These are phyloP conservation scores for Perithous albicinctus DNA, from an alignment of 2,888 invertebrate species.

Conservation along the genomic window DNA sequence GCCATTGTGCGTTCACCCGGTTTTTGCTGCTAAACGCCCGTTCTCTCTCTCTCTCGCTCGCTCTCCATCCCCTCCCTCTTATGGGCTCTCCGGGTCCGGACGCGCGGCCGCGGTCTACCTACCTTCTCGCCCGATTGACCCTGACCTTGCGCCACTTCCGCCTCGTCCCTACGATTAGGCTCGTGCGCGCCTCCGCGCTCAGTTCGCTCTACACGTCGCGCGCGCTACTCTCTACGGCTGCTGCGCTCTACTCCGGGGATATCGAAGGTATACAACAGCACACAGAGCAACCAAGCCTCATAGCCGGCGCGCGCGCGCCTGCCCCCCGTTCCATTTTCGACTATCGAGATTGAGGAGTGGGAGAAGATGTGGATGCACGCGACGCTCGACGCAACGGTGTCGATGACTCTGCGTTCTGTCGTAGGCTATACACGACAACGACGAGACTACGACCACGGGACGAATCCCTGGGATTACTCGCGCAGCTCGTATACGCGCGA, in stretches of 20 bases:
- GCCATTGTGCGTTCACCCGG: constrained; percentile 17
- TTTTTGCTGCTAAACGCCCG: constrained; percentile 16
- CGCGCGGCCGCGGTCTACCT: constrained; percentile 63
- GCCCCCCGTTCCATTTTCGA: constrained; percentile 64
- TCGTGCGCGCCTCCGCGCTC: constrained; percentile 44
- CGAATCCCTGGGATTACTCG: constrained; percentile 35
- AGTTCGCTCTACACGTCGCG: constrained; percentile 31
- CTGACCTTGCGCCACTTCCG: constrained; percentile 85
- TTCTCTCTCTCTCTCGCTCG: constrained; percentile 48
- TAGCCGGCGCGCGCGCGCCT: constrained; percentile 38
- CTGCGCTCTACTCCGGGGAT: constrained; percentile 50
- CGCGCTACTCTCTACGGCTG: constrained; percentile 42
- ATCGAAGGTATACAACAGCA: constrained; percentile 53
- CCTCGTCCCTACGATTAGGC: constrained; percentile 80
- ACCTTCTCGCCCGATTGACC: constrained; percentile 79
- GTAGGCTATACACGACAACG: not conserved
- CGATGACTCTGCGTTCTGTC: constrained; percentile 60
- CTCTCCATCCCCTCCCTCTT: constrained; percentile 31
- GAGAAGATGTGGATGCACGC: constrained; percentile 51
- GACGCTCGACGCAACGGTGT: constrained; percentile 52
- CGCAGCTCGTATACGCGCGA: constrained; percentile 27
- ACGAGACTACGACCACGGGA: constrained; percentile 18
- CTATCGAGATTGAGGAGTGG: constrained; percentile 58
- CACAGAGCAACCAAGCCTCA: not conserved
- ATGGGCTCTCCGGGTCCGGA: constrained; percentile 44